A percentile compares a stretch with the other conserved stretches of the same genome.
Conservation (phyloP, 2,113 vertebrate species). For the Bettongia penicillata region DNA sequence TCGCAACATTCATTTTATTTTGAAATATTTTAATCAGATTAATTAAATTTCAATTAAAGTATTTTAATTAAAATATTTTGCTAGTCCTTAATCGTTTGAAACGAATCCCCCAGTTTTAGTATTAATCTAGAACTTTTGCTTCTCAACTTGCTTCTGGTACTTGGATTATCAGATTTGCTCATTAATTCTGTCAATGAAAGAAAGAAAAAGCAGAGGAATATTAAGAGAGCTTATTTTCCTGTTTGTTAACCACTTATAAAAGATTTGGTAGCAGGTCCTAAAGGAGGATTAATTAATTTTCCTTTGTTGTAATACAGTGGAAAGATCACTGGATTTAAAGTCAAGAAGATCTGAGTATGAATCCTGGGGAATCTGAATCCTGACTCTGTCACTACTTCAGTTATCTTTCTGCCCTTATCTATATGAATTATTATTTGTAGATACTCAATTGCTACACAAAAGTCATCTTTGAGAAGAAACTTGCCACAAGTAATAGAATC, state of each 20-base stretch:
- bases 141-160: slow-evolving; percentile 12
- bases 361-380: too few relatives aligned
- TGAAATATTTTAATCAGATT: neutral
- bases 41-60: too few relatives aligned
- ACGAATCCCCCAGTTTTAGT: too few relatives aligned
- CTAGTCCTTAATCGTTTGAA: too few relatives aligned
- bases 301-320: neutral
- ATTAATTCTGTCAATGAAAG: slow-evolving; percentile 16
- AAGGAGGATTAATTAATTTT: neutral
- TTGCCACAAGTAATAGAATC: neutral
- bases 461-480: slow-evolving; percentile 14
- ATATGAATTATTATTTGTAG: neutral
- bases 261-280: neutral
- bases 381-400: neutral
- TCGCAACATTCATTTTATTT: neutral
- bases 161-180: neutral
- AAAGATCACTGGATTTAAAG: neutral
- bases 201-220: neutral
- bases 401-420: neutral
- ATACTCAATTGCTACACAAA: neutral
- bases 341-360: neutral
- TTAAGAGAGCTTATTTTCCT: neutral
- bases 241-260: neutral
- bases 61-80: too few relatives aligned
- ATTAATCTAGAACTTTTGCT: neutral